phyloP scores from a whole-genome alignment of 2,797 vertebrate genomes.

The Hippocampus kuda region DNA sequence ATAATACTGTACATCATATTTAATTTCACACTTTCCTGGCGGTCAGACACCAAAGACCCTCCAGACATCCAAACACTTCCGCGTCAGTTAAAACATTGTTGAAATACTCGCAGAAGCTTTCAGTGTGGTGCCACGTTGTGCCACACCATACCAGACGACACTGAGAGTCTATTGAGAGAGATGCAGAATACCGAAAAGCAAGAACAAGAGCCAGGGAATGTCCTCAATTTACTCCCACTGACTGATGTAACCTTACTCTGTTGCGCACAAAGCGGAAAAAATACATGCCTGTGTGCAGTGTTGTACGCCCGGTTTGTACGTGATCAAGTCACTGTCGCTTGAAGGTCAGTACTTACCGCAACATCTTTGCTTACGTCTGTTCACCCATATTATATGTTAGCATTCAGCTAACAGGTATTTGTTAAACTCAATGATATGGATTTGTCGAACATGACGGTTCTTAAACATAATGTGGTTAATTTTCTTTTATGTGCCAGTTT shows the following conservation, averaged over 20 bases:
- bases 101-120: too few relatives aligned
- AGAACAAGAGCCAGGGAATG: background rate
- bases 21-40: too few relatives aligned
- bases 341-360: background rate
- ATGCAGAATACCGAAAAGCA: background rate
- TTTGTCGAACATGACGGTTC: too few relatives aligned
- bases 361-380: background rate
- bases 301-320: background rate
- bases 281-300: background rate
- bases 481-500: background rate
- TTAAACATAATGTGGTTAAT: background rate
- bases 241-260: background rate
- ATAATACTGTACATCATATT: too few relatives aligned
- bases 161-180: background rate
- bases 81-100: too few relatives aligned
- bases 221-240: background rate
- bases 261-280: background rate
- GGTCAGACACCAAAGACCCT: too few relatives aligned
- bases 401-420: background rate
- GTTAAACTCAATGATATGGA: background rate
- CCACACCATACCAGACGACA: background rate
- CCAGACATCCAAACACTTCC: too few relatives aligned
- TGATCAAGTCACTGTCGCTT: background rate
- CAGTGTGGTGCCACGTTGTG: background rate
- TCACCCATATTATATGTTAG: too few relatives aligned